These are phyloP conservation scores for Pegoplata infirma DNA, from an alignment of 2,888 invertebrate species.

Conservation along the genomic window DNA sequence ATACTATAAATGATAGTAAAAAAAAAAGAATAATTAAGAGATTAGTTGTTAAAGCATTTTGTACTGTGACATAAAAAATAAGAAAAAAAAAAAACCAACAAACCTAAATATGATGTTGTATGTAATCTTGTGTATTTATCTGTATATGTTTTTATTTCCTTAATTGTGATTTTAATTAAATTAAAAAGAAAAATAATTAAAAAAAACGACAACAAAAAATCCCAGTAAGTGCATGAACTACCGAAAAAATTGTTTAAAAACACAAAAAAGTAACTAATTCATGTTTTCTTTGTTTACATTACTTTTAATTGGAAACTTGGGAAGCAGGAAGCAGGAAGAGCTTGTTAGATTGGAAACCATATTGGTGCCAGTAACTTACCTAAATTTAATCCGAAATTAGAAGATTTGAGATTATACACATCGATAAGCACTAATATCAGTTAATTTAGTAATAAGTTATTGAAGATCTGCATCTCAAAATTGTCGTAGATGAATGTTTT, in stretches of 20 bases:
- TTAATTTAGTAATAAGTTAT: too few species aligned
- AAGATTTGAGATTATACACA: too few species aligned
- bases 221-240: slow-evolving; percentile 45
- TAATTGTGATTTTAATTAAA: slow-evolving; percentile 62
- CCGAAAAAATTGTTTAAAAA: slow-evolving; percentile 39
- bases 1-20: slow-evolving; percentile 59
- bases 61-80: slow-evolving; percentile 66
- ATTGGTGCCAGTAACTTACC: too few species aligned
- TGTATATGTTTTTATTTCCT: slow-evolving; percentile 61
- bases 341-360: too few species aligned
- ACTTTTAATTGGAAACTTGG: slow-evolving; percentile 7
- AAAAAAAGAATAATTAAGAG: slow-evolving; percentile 59
- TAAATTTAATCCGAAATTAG: too few species aligned
- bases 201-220: slow-evolving; percentile 40
- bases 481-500: too few species aligned
- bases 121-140: slow-evolving; percentile 61
- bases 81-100: slow-evolving; percentile 48
- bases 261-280: slow-evolving; percentile 6
- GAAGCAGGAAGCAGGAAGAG: neutral
- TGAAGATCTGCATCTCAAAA: too few species aligned
- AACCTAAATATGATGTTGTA: slow-evolving; percentile 61
- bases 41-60: slow-evolving; percentile 66
- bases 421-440: too few species aligned
- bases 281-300: slow-evolving; percentile 41
- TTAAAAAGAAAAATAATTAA: slow-evolving; percentile 43